Evolutionary conservation across 1,140 invertebrate species (phyloP).

Genomic region (Hypsibius dujardini): DNA sequence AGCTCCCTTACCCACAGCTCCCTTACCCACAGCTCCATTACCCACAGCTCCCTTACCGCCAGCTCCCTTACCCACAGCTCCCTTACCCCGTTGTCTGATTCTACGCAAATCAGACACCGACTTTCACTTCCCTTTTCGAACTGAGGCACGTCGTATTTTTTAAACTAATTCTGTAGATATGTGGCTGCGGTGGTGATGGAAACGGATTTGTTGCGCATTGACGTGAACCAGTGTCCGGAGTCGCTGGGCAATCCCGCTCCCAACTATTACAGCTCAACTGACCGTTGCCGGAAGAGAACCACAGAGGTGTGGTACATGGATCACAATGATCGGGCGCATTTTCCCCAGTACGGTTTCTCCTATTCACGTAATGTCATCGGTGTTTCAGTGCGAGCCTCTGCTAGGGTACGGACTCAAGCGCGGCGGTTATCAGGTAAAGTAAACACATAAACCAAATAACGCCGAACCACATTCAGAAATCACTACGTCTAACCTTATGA

Average conservation of each 20-base stretch:
- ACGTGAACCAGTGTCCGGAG: slow-evolving; percentile 87
- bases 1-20: too few relatives aligned
- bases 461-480: too few relatives aligned
- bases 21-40: too few relatives aligned
- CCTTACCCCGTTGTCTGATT: too few relatives aligned
- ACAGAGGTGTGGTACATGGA: slow-evolving; percentile 53
- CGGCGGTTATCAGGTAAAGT: slow-evolving; percentile 80
- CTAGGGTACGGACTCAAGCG: slow-evolving; percentile 84
- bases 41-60: too few relatives aligned
- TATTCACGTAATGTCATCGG: background rate
- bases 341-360: background rate
- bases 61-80: too few relatives aligned
- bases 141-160: slow-evolving; percentile 16
- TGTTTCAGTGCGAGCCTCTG: slow-evolving; percentile 71
- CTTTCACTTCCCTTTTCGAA: too few relatives aligned
- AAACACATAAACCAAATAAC: background rate
- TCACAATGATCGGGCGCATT: too few relatives aligned
- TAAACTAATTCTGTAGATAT: slow-evolving; percentile 44
- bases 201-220: slow-evolving; percentile 89
- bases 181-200: slow-evolving; percentile 78
- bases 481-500: too few relatives aligned
- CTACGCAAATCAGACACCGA: too few relatives aligned
- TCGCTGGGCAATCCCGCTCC: slow-evolving; percentile 68
- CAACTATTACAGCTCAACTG: slow-evolving; percentile 73
- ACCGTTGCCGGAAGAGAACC: slow-evolving; percentile 73